Conservation (phyloP, 2,888 invertebrate genomes). For the Protula sp. region DNA sequence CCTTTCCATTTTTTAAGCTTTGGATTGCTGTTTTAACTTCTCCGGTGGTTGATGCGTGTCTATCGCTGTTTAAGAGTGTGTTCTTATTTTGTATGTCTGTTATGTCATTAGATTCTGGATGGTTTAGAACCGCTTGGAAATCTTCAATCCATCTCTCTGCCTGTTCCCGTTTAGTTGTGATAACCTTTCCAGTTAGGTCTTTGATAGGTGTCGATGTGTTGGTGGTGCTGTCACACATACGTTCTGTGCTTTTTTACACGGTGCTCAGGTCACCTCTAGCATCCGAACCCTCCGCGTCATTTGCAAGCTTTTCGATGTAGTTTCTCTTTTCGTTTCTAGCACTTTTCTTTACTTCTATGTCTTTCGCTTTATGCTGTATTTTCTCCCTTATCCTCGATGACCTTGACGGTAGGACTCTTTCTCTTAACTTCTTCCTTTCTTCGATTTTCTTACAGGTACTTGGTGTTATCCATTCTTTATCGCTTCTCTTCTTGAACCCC, state of each 20-base stretch:
- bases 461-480: neutral
- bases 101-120: too few species aligned
- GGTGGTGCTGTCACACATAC: neutral
- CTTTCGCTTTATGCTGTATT: neutral
- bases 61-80: too few species aligned
- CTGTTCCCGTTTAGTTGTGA: too few species aligned
- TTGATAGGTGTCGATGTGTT: too few species aligned
- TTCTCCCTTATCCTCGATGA: neutral
- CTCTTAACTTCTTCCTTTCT: neutral
- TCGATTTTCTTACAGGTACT: neutral
- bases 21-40: too few species aligned
- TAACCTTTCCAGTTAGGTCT: too few species aligned
- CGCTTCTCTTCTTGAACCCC: too few species aligned
- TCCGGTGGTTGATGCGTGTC: too few species aligned
- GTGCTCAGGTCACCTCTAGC: neutral
- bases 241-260: neutral
- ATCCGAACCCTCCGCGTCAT: neutral
- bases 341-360: neutral
- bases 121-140: too few species aligned
- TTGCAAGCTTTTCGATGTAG: neutral
- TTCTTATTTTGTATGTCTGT: too few species aligned
- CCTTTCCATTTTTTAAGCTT: too few species aligned
- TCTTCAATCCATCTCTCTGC: too few species aligned
- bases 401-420: neutral
- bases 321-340: neutral